Base-by-base conservation (phyloP, 2,888 invertebrate species). In the Lasioglossum zephyrum region DNA sequence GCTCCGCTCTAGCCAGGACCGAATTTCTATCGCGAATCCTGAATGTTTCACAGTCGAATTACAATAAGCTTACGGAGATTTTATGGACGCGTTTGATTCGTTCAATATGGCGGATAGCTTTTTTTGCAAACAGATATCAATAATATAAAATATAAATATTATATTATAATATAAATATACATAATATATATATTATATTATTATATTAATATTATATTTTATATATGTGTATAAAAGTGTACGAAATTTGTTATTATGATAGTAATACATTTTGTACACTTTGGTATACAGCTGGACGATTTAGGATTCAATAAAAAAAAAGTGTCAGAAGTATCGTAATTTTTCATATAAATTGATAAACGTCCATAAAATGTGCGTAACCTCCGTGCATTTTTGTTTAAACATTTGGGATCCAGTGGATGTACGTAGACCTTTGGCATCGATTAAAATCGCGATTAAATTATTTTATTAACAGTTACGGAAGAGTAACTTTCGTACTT, bases 11-110 rank as follows among this genome's bases (percentile, higher is more conserved):
- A 78, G 8, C 78, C 63, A 60, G 72, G 82, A 82, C 78, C 83
- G 87, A 87, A 83, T 87, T 70, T 76, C 80, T 49, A 85, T 70
- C 57, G 63, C 39, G 47, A n/a, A 31, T 63, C 16, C 13, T 18
- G 31, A 63, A 63, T 18, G 63, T 63, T 63, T 63, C 0, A 6
- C 1, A 47, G 16, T 47, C 16, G 16, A 47, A 4, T 47, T 16
- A 4, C 4, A 16, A 47, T n/a, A n/a, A 11, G 57, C 11, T 57
- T 57, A 22, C 57, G 57, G n/a, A 57, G n/a, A 57, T 57, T 57
- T 57, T 57, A 9, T 9, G 16, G 31, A 31, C 63, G 6, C 26
- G 16, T 4, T 4, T 16, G 26, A 13, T 60, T 60, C 11, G 5
- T 4, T 60, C 13, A 1, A 5, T 31, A 63, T 16, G 63, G 2